Percentiles rank a stretch among this genome's conserved stretches.
These are phyloP conservation scores for Brachionus calyciflorus DNA, from an alignment of 1,140 invertebrate species.

Conservation along the genomic window DNA sequence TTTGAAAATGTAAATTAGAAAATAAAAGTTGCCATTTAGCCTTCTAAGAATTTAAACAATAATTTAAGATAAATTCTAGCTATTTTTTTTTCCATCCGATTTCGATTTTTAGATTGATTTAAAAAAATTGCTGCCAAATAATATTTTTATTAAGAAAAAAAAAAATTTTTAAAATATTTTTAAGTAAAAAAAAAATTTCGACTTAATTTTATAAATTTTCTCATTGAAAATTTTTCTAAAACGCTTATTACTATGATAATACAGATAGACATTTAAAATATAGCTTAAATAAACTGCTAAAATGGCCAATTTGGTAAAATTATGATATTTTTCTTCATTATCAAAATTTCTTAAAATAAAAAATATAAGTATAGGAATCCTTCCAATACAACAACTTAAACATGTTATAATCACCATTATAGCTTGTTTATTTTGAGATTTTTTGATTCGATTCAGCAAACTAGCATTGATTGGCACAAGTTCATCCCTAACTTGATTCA, in stretches of 20 bases:
- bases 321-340: neutral
- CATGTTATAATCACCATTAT: neutral
- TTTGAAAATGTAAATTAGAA: too few relatives aligned
- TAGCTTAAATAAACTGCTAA: neutral
- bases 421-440: neutral
- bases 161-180: neutral
- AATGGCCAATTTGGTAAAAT: neutral
- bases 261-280: neutral
- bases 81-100: too few relatives aligned
- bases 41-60: too few relatives aligned
- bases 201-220: neutral
- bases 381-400: neutral
- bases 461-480: neutral
- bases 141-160: too few relatives aligned
- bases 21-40: too few relatives aligned
- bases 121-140: too few relatives aligned
- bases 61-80: too few relatives aligned
- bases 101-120: too few relatives aligned
- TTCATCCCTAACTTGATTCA: neutral
- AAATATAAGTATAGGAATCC: neutral
- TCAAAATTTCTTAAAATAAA: slow-evolving; percentile 4
- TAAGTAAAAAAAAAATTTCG: neutral
- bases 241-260: slow-evolving; percentile 2
- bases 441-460: slow-evolving; percentile 3
- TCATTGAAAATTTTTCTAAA: neutral